Evolutionary conservation across 2,888 invertebrate genomes (phyloP).

Genomic region (Epistrophe grossulariae): DNA sequence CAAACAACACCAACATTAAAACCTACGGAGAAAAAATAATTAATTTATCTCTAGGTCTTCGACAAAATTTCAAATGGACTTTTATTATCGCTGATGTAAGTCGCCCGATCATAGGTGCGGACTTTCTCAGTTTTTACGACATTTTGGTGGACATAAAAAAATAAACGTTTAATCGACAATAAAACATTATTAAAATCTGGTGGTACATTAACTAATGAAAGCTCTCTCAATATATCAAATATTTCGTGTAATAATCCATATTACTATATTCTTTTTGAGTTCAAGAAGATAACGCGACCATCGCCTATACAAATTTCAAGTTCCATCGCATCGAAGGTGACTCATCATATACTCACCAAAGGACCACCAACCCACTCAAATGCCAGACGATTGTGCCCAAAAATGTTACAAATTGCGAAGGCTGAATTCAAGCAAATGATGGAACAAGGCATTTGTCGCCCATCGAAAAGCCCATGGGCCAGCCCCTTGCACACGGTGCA

Average conservation of each 20-base stretch:
- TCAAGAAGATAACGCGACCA: conserved; percentile 2
- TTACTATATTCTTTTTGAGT: background rate
- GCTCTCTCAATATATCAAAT: background rate
- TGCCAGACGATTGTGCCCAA: conserved; percentile 1
- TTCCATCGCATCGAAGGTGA: conserved; percentile 8
- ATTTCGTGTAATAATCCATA: conserved; percentile 12
- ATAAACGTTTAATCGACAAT: conserved; percentile 1
- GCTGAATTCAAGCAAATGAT: conserved; percentile 11
- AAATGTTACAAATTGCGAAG: conserved; percentile 30
- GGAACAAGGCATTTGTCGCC: too few relatives aligned
- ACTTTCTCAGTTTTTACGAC: background rate
- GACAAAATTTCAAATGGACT: background rate
- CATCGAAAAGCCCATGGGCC: too few relatives aligned
- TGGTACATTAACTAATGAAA: background rate
- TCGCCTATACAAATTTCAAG: background rate
- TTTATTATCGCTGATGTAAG: background rate
- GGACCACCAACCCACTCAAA: conserved; percentile 4
- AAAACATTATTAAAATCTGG: conserved; percentile 1
- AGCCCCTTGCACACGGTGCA: too few relatives aligned
- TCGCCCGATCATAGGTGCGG: conserved; percentile 10
- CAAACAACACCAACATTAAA: background rate
- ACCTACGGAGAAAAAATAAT: conserved; percentile 1
- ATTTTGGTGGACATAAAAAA: conserved; percentile 18
- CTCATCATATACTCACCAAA: conserved; percentile 11
- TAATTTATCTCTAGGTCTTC: background rate